Evolutionary conservation across 2,113 vertebrate species (phyloP), one percentile per base, ranked within the genome.

Genomic region (Lamprologus ornatipinnis): DNA sequence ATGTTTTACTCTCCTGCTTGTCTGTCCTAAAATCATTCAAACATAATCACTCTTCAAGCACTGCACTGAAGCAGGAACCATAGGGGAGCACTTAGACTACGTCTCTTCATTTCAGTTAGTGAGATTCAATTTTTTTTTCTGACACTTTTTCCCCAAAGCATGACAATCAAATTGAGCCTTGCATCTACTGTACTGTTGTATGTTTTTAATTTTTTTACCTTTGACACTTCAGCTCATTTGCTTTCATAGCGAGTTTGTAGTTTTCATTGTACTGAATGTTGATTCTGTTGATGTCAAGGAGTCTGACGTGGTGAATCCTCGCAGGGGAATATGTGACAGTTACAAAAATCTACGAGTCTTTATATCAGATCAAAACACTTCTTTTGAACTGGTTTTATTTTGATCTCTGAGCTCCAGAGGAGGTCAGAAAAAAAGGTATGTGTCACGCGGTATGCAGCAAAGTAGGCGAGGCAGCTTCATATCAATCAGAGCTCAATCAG

Each of bases 1-100:
- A 90, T 89, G 91, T 95, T 96, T 96, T 94, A 89, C 90, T 94
- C 90, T 90, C 93, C 93, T 93, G 94, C 92, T 93, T 95, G 93
- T 96, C 85, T 96, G 96, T 96, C 92, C 95, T 92, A 81, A 94
- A 95, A 91, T 96, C 93, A 95, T 95, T 86, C 94, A 89, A 93
- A 93, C 92, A 94, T 95, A 91, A 93, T 94, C 96, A 95, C 94
- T 91, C 92, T 85, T 70, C 65, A 89, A 91, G 90, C 92, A 92
- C 91, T 79, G 89, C 94, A 93, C 92, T 87, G 85, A 87, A 88
- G 88, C 84, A 89, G 89, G 81, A 86, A 83, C 45, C 31, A 85
- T 58, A 84, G 85, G 81, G 86, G 84, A 87, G 91, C 93, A 94
- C 95, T 85, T 80, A 79, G 60, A 91, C 63, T 87, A 49, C 93